Base-by-base conservation (phyloP, 2,888 invertebrate genomes). In the Megalurothrips usitatus region DNA sequence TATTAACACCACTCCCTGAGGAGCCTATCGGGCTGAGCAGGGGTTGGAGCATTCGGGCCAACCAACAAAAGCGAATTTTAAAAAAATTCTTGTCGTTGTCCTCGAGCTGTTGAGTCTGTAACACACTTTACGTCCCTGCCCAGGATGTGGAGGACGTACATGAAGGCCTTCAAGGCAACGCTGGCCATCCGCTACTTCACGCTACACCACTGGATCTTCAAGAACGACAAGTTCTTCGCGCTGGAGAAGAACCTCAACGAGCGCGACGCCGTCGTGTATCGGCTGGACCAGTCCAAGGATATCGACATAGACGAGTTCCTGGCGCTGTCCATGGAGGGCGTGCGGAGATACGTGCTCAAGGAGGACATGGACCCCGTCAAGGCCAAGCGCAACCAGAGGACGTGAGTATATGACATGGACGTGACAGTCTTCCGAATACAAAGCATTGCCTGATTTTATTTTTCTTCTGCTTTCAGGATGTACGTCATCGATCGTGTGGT, bases 71-170 rank as follows among this genome's bases (percentile, higher is more conserved):
- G n/a, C n/a, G n/a, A n/a, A n/a, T n/a, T n/a, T n/a, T n/a, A n/a
- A n/a, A n/a, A n/a, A n/a, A n/a, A n/a, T n/a, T n/a, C n/a, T 43
- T 43, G 3, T 43, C 34, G 34, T 43, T 43, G 3, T 43, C 6
- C 34, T 43, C 34, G 34, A 4, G 34, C 34, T 43, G 34, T 43
- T 43, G 34, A 43, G 34, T 58, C 58, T 0, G 58, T 19, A 14
- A 6, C 58, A 11, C 6, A 0, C 58, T 58, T 26, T 75, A 11
- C 6, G 34, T 43, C 34, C 6, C 6, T 43, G 34, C 14, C 58
- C 85, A 96, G 96, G 87, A 88, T 96, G 82, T 87, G 94, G 11
- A 92, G 91, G 86, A 86, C 96, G 48, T 96, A 96, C 86, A 89
- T 93, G 17, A 92, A 92, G 83, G 92, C 97, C 80, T 95, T 92